Conservation (phyloP, 2,888 invertebrate species). For the Watsonalla cultraria region DNA sequence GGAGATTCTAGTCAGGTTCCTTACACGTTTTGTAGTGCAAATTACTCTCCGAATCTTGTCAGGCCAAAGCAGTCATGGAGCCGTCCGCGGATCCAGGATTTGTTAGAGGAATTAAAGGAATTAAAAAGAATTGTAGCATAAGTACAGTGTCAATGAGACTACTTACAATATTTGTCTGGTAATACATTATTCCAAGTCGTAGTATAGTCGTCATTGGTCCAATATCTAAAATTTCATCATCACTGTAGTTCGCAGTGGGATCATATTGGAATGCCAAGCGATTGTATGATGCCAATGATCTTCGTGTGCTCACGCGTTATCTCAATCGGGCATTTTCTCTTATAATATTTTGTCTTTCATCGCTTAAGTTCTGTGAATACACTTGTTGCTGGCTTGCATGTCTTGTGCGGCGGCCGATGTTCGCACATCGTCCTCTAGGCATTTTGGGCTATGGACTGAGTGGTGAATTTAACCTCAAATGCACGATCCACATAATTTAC, state of each 20-base stretch:
- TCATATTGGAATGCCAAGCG: constrained; percentile 29
- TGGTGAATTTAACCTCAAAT: constrained; percentile 23
- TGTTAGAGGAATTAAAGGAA: no score
- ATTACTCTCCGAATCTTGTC: no score
- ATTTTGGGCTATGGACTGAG: constrained; percentile 25
- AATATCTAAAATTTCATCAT: constrained; percentile 30
- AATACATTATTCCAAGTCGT: no score
- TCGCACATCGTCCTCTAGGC: constrained; percentile 27
- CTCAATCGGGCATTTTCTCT: constrained; percentile 26
- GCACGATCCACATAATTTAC: constrained; percentile 22
- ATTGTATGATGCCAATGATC: constrained; percentile 21
- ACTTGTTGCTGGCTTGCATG: constrained; percentile 4
- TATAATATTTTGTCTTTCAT: constrained; percentile 22
- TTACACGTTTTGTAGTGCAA: no score
- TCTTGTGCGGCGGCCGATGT: constrained; percentile 27
- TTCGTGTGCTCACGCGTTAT: constrained; percentile 24
- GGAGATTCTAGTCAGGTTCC: no score
- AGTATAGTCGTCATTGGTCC: constrained; percentile 32
- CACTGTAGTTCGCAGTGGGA: constrained; percentile 15
- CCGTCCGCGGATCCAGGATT: no score
- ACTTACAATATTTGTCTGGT: no score
- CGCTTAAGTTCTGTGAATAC: constrained; percentile 16
- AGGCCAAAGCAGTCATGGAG: no score
- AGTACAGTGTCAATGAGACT: no score
- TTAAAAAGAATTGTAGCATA: no score